phyloP scores from a whole-genome alignment of 1,140 invertebrate genomes.

The Harlomillsia oculata region DNA sequence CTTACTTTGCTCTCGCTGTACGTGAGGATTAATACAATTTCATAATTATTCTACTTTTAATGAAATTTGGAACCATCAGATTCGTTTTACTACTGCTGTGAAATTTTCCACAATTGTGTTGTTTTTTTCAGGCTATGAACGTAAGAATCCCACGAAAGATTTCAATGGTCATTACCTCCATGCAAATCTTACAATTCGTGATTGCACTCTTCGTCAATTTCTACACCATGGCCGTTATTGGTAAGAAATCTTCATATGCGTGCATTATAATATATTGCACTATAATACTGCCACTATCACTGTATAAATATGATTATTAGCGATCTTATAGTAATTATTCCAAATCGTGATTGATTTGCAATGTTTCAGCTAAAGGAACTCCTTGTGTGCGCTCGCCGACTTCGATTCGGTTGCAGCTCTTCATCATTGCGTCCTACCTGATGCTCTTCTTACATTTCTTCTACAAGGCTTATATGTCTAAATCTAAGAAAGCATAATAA shows the following conservation, averaged over 20 bases:
- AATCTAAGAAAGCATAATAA: no score
- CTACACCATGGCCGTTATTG: neutral
- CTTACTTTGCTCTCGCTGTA: neutral
- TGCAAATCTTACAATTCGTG: slow-evolving; percentile 6
- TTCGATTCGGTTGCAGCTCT: neutral
- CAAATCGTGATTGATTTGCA: no score
- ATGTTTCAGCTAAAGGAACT: neutral
- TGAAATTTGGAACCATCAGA: no score
- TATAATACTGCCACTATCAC: no score
- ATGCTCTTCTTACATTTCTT: neutral
- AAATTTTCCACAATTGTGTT: no score
- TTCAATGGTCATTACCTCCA: neutral
- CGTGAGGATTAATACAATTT: no score
- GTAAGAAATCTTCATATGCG: neutral
- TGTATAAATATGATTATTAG: no score
- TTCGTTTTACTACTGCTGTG: no score
- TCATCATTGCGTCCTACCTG: neutral
- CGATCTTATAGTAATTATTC: no score
- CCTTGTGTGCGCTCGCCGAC: neutral
- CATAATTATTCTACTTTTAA: no score
- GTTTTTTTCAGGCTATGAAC: neutral
- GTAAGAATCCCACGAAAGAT: neutral
- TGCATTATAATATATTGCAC: no score
- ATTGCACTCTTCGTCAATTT: neutral
- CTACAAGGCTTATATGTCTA: neutral